phyloP scores from a whole-genome alignment of 2,888 invertebrate species.

The Xestia c-nigrum region DNA sequence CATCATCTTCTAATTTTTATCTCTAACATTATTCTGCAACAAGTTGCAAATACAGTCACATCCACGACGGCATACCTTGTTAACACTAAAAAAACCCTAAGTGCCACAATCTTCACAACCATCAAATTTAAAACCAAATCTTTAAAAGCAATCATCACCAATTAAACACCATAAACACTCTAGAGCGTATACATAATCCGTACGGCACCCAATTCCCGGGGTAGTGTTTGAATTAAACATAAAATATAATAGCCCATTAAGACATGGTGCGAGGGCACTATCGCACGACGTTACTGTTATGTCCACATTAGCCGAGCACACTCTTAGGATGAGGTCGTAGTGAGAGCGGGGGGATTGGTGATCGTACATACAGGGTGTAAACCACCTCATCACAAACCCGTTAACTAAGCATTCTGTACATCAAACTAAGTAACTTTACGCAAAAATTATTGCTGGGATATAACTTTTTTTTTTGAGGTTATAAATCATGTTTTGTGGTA shows the following conservation, averaged over 20 bases:
- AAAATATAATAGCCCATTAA: conserved; percentile 83
- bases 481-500: too few relatives aligned
- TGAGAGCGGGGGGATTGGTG: conserved; percentile 30
- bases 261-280: conserved; percentile 72
- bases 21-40: neutral
- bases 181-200: conserved; percentile 41
- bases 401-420: too few relatives aligned
- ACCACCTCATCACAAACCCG: too few relatives aligned
- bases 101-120: neutral
- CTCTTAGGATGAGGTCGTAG: conserved; percentile 29
- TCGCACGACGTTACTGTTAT: conserved; percentile 78
- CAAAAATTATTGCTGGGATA: too few relatives aligned
- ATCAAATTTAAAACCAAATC: neutral
- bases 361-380: too few relatives aligned
- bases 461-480: too few relatives aligned
- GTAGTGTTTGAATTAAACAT: conserved; percentile 74
- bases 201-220: conserved; percentile 55
- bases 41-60: neutral
- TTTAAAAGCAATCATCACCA: conserved; percentile 31
- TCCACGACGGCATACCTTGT: neutral
- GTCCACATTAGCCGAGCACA: conserved; percentile 66
- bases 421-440: too few relatives aligned
- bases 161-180: conserved; percentile 47
- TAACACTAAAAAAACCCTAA: neutral
- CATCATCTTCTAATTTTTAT: neutral